Evolutionary conservation across 2,113 vertebrate species (phyloP).

Genomic region (Collichthys lucidus): DNA sequence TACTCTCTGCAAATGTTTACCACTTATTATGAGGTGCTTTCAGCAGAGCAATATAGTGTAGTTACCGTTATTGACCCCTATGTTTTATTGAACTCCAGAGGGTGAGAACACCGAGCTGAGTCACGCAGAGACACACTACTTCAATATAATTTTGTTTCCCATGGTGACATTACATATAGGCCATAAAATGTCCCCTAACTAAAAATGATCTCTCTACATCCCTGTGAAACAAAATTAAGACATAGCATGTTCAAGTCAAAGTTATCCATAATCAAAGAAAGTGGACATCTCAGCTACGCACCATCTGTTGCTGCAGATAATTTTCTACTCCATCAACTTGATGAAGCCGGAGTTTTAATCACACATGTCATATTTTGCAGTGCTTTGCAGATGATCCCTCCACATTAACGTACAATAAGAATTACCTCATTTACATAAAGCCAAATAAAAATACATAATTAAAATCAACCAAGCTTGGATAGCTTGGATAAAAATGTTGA

Average conservation of each 20-base stretch:
- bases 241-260: not conserved
- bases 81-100: constrained; percentile 61
- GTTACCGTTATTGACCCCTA: constrained; percentile 51
- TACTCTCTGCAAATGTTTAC: constrained; percentile 15
- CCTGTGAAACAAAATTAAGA: not conserved
- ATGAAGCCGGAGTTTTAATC: constrained; percentile 35
- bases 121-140: constrained; percentile 33
- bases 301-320: constrained; percentile 55
- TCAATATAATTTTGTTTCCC: constrained; percentile 49
- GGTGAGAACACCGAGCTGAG: constrained; percentile 53
- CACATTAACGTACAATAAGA: not conserved
- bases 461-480: no score
- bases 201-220: not conserved
- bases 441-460: no score
- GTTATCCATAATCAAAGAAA: not conserved
- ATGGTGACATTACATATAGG: constrained; percentile 32
- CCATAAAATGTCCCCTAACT: constrained; percentile 15
- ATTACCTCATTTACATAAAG: not conserved
- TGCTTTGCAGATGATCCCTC: not conserved
- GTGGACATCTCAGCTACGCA: constrained; percentile 17
- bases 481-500: not conserved
- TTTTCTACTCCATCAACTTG: constrained; percentile 25
- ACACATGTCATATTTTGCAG: constrained; percentile 30
- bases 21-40: constrained; percentile 45
- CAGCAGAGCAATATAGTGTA: constrained; percentile 32